Conservation (phyloP, 2,113 vertebrate species). For the Hippocampus barbouri region DNA sequence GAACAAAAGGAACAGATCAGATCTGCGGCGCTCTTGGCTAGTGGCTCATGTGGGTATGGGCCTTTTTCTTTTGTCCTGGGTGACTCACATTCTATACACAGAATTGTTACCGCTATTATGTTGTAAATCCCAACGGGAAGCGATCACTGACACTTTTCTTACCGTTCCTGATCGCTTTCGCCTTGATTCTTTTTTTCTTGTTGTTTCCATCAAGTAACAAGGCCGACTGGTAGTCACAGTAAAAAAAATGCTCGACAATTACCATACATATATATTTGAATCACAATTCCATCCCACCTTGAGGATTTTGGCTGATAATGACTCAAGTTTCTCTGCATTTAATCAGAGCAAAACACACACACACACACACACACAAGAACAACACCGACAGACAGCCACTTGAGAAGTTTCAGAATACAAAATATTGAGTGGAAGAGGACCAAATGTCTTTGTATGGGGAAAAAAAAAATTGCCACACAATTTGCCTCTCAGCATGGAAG, state of each 20-base stretch:
- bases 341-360: not conserved
- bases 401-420: too few relatives aligned
- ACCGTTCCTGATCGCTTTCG: not conserved
- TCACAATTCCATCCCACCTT: not conserved
- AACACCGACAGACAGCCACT: too few relatives aligned
- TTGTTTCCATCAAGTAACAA: not conserved
- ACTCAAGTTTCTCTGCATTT: too few relatives aligned
- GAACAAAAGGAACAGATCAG: constrained; percentile 6
- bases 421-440: too few relatives aligned
- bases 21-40: constrained; percentile 1
- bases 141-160: constrained; percentile 6
- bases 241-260: too few relatives aligned
- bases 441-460: too few relatives aligned
- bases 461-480: too few relatives aligned
- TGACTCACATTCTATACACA: constrained; percentile 9
- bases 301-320: not conserved
- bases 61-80: constrained; percentile 6
- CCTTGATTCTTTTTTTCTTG: too few relatives aligned
- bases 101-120: constrained; percentile 24
- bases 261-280: not conserved
- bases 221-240: not conserved
- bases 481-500: too few relatives aligned
- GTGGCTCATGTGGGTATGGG: not conserved
- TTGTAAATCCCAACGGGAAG: constrained; percentile 30
- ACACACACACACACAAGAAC: not conserved